A percentile compares a stretch with the other conserved stretches of the same genome.
phyloP scores from a whole-genome alignment of 2,888 invertebrate species.

The Lobophora halterata region DNA sequence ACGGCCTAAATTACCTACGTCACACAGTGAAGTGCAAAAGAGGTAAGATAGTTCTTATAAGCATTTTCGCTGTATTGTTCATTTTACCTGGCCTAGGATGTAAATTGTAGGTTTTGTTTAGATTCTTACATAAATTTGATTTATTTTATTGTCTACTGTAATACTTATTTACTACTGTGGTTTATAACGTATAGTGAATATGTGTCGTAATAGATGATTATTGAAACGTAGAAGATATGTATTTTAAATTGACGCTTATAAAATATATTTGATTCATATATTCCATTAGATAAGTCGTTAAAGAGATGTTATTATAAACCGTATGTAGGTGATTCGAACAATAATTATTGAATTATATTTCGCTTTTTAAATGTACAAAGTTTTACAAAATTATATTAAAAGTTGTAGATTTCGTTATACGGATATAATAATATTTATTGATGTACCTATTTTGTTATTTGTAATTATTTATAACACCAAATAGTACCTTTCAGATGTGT shows the following conservation, averaged over 20 bases:
- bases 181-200: constrained; percentile 30
- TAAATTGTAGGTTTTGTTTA: constrained; percentile 6
- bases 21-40: too few relatives aligned
- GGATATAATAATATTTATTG: constrained; percentile 42
- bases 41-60: too few relatives aligned
- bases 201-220: constrained; percentile 40
- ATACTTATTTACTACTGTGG: constrained; percentile 7
- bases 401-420: constrained; percentile 37
- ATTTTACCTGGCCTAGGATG: constrained; percentile 39
- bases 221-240: constrained; percentile 42
- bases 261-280: constrained; percentile 51
- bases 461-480: constrained; percentile 73
- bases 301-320: constrained; percentile 42
- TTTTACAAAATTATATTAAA: constrained; percentile 34
- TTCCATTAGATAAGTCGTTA: constrained; percentile 53
- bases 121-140: constrained; percentile 2
- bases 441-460: constrained; percentile 58
- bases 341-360: constrained; percentile 50
- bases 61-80: constrained; percentile 14
- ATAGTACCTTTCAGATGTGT: constrained; percentile 70
- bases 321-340: constrained; percentile 61
- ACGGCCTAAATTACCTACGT: too few relatives aligned
- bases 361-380: constrained; percentile 42
- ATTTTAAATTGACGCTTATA: constrained; percentile 55
- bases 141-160: constrained; percentile 2